Evolutionary conservation across 2,113 vertebrate species (phyloP), one percentile per base, ranked within the genome.

Genomic region (Amazona guildingii): DNA sequence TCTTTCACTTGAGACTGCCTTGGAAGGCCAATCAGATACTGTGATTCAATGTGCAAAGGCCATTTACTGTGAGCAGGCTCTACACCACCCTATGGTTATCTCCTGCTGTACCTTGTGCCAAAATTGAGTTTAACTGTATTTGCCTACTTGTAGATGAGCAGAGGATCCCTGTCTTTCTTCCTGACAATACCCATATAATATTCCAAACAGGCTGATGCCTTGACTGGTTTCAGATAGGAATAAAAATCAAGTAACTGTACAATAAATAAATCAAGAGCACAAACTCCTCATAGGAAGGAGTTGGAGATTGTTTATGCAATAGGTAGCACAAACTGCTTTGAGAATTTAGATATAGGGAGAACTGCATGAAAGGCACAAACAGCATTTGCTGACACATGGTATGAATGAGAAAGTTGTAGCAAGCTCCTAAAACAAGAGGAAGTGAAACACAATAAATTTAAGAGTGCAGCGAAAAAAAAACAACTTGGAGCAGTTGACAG

Each of bases 301-400:
- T 0, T 10, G 23, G 69, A 62, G 24, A 43, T 7, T 0, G 0
- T 46, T 74, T 39, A 17, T 11, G 16, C 55, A 29, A 17, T 2
- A 61, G 10, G 57, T 13, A 72, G 57, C 54, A 69, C 11, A 37
- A 25, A 52, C 29, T 19, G 39, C 31, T 85, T 72, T 46, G 17
- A 10, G 39, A 54, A 48, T 35, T 24, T 1, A 49, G 14, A 23
- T 8, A 10, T 27, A 59, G 23, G 18, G 16, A 54, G 21, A 31
- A 62, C 44, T 18, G n/a, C 54, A 16, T 0, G 2, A 48, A 64
- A 29, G 25, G 43, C 51, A 43, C 61, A 43, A 20, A 19, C 19
- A 76, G 46, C 44, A 37, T 4, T 75, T 75, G 43, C 37, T 41
- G 64, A n/a, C 11, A 48, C 35, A 41, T 5, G 14, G 23, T 23